Evolutionary conservation across 92 coral and sea anemone genomes (phyloP).

Genomic region (Actinernus sp.): DNA sequence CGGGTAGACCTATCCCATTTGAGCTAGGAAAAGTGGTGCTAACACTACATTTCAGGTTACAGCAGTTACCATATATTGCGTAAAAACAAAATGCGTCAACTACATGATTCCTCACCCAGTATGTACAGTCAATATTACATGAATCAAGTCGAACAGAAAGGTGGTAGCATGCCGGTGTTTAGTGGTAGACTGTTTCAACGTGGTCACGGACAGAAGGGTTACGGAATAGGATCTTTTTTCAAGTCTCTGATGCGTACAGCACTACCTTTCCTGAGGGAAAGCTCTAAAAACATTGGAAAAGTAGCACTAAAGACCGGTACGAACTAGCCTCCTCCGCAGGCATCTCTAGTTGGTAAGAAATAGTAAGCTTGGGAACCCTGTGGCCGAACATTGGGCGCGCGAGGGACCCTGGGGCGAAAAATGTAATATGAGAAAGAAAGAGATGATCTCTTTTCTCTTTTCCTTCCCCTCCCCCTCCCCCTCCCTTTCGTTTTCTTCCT

Average conservation of each 20-base stretch:
- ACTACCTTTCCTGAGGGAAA: not conserved
- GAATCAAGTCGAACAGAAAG: constrained; percentile 1
- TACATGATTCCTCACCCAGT: constrained; percentile 12
- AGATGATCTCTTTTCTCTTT: too few species aligned
- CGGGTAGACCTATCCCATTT: constrained; percentile 1
- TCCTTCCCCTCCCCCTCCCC: too few species aligned
- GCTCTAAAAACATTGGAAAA: constrained; percentile 3
- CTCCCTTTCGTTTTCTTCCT: too few species aligned
- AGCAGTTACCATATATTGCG: not conserved
- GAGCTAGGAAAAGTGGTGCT: not conserved
- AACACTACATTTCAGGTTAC: constrained; percentile 1
- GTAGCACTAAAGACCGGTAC: constrained; percentile 11
- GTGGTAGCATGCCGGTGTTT: constrained; percentile 1
- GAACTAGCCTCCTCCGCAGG: too few species aligned
- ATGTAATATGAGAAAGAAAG: too few species aligned
- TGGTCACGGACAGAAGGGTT: constrained; percentile 30
- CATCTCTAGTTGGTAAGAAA: too few species aligned
- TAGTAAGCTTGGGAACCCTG: too few species aligned
- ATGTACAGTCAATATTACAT: constrained; percentile 6
- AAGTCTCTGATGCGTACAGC: not conserved
- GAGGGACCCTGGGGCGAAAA: too few species aligned
- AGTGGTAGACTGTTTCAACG: constrained; percentile 21
- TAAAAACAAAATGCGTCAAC: constrained; percentile 1
- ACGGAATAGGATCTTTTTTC: constrained; percentile 24
- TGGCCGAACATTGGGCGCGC: too few species aligned